These are phyloP conservation scores for Drosophila seguyi DNA, from an alignment of 1,140 invertebrate species.

Conservation along the genomic window DNA sequence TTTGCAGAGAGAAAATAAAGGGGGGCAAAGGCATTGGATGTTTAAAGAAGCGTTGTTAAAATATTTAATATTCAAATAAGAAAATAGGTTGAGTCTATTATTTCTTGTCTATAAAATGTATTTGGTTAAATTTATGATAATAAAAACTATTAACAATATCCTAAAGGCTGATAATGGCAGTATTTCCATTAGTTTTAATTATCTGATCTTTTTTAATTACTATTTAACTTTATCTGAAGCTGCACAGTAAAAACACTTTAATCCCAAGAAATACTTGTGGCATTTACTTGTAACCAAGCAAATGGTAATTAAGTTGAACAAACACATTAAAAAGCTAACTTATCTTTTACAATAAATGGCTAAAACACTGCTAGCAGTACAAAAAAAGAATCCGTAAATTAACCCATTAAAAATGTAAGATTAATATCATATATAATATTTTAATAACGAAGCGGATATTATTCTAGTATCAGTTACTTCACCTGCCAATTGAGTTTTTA, in stretches of 20 bases:
- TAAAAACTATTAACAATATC: neutral
- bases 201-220: neutral
- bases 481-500: neutral
- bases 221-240: neutral
- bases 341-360: no score
- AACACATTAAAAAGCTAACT: neutral
- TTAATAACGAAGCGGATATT: neutral
- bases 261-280: neutral
- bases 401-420: no score
- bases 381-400: no score
- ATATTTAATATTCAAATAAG: neutral
- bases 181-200: neutral
- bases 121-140: neutral
- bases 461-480: neutral
- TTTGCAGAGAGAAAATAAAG: constrained; percentile 18
- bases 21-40: neutral
- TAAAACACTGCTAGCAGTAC: neutral
- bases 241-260: no score
- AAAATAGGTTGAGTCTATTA: no score
- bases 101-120: no score
- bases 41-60: neutral
- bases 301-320: constrained; percentile 6
- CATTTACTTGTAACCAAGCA: neutral
- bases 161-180: neutral
- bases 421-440: neutral